Conservation (phyloP, 2,888 invertebrate genomes). For the Oxystoma pomonae region DNA sequence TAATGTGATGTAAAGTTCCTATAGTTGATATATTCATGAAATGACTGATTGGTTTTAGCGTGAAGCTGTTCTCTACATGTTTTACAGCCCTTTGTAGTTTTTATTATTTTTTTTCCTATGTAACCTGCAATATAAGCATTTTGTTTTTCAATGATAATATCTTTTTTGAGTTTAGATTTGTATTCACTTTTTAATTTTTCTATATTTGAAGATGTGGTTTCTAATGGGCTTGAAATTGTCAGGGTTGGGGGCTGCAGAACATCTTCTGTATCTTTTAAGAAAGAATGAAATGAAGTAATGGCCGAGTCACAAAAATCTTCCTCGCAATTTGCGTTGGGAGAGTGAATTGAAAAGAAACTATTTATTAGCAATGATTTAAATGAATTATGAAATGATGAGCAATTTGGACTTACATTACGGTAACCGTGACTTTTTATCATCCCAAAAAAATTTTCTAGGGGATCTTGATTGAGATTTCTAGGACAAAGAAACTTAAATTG, state of each 20-base stretch:
- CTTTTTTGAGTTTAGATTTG: too few species aligned
- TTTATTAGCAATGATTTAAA: background rate
- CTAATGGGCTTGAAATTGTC: background rate
- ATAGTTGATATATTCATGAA: background rate
- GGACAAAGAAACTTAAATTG: conserved; percentile 1
- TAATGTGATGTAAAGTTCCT: background rate
- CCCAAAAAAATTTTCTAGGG: conserved; percentile 7
- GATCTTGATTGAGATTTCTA: conserved; percentile 7
- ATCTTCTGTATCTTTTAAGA: background rate
- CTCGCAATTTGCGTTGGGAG: conserved; percentile 1
- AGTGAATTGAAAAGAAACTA: background rate
- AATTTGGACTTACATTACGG: background rate
- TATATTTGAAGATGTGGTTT: too few species aligned
- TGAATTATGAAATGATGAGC: background rate
- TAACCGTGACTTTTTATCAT: background rate
- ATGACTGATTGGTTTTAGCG: background rate
- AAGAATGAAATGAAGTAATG: background rate
- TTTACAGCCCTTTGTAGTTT: background rate
- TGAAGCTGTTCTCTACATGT: background rate
- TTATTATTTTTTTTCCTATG: background rate
- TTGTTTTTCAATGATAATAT: too few species aligned
- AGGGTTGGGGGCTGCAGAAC: background rate
- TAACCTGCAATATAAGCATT: background rate
- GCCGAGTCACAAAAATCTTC: background rate
- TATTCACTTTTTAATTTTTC: too few species aligned